A percentile compares a stretch with the other conserved stretches of the same genome.
Evolutionary conservation across 2,797 vertebrate species (phyloP).

Genomic region (Myripristis murdjan): DNA sequence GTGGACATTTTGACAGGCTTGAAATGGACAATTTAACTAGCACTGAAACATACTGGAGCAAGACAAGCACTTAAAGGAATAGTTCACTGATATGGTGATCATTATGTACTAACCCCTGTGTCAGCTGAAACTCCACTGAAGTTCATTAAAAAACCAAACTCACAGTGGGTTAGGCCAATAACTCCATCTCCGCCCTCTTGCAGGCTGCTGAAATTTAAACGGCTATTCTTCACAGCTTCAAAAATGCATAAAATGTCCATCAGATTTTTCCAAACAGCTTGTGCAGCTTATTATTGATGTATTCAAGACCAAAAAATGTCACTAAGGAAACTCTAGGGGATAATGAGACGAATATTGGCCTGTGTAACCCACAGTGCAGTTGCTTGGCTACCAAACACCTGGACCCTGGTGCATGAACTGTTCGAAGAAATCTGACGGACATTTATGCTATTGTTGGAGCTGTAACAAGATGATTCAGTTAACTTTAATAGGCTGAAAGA

Average conservation of each 20-base stretch:
- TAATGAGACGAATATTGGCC: neutral
- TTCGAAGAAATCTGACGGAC: neutral
- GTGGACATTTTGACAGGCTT: neutral
- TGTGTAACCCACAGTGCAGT: neutral
- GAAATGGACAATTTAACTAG: neutral
- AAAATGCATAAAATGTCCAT: too few relatives aligned
- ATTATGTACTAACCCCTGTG: too few relatives aligned
- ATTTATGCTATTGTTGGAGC: neutral
- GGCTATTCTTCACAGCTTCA: too few relatives aligned
- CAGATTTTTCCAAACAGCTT: too few relatives aligned
- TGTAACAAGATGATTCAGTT: neutral
- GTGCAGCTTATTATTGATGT: too few relatives aligned
- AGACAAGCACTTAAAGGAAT: conserved; percentile 20
- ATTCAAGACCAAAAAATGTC: too few relatives aligned
- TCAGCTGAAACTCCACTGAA: too few relatives aligned
- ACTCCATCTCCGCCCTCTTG: too few relatives aligned
- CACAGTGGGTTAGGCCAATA: too few relatives aligned
- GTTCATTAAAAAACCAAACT: too few relatives aligned
- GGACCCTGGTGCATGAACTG: neutral
- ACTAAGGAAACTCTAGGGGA: neutral
- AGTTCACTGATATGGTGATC: neutral
- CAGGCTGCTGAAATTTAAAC: too few relatives aligned
- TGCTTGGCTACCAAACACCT: neutral
- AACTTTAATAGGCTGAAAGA: neutral
- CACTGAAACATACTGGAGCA: conserved; percentile 23